phyloP scores from a whole-genome alignment of 2,888 invertebrate genomes.

The Drymonia ruficornis region DNA sequence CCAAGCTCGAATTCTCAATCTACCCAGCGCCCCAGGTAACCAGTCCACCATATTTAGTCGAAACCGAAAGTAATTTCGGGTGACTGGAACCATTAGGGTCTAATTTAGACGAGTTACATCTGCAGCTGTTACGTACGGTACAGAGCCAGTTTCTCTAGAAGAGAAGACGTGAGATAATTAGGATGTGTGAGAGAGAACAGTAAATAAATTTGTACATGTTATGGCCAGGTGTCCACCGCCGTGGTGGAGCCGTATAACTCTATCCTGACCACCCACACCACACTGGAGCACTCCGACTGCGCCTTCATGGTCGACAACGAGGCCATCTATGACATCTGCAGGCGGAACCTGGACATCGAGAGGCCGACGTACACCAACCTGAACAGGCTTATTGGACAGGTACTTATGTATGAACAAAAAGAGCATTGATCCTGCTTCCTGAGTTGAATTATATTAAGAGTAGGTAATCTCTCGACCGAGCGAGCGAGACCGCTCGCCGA shows the following conservation, averaged over 20 bases:
- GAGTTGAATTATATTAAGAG: too few relatives aligned
- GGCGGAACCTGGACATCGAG: slow-evolving; percentile 93
- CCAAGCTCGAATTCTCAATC: slow-evolving; percentile 96
- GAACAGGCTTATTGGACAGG: slow-evolving; percentile 93
- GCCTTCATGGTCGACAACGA: slow-evolving; percentile 97
- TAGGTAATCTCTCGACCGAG: too few relatives aligned
- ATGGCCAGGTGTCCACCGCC: slow-evolving; percentile 90
- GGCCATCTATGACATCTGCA: slow-evolving; percentile 95
- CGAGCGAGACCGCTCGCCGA: too few relatives aligned
- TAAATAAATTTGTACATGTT: too few relatives aligned
- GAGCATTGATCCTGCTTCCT: neutral
- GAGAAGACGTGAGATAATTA: too few relatives aligned
- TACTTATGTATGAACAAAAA: slow-evolving; percentile 31
- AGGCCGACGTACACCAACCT: slow-evolving; percentile 94
- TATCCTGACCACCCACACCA: slow-evolving; percentile 96
- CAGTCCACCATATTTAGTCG: neutral
- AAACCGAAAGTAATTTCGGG: too few relatives aligned
- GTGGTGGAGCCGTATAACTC: slow-evolving; percentile 97
- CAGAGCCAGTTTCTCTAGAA: too few relatives aligned
- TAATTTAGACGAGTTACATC: too few relatives aligned
- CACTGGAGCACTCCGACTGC: slow-evolving; percentile 93
- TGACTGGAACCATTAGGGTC: too few relatives aligned
- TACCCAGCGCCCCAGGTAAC: slow-evolving; percentile 96
- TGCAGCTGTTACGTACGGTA: too few relatives aligned
- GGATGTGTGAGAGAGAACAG: too few relatives aligned